Evolutionary conservation across 2,113 vertebrate species (phyloP), one percentile per base, ranked within the genome.

Genomic region (Elgaria multicarinata): DNA sequence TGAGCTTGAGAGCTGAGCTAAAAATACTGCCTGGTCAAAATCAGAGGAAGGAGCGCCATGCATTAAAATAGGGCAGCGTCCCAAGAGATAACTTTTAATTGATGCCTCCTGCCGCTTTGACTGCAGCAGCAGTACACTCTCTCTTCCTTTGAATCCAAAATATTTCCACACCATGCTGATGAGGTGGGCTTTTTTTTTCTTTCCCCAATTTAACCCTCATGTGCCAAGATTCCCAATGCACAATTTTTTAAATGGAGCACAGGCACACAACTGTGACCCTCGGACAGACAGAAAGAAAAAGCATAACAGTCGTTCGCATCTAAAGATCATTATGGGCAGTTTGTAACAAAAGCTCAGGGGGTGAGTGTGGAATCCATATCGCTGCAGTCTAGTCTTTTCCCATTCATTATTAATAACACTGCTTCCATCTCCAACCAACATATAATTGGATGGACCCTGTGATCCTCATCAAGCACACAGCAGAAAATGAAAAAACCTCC

Each of bases 321-420:
- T 95, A 90, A 93, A 94, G 86, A 28, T 80, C 80, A 20, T 53
- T 87, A 93, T 67, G 8, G 81, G 46, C 44, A 83, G 89, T 55
- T 91, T 91, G 36, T 69, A 94, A 93, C 89, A 92, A 90, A 94
- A 93, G 94, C 83, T n/a, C n/a, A n/a, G n/a, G n/a, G n/a, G n/a
- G n/a, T n/a, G n/a, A 91, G 71, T 28, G 89, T 83, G 85, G 92
- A 94, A 94, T 77, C 18, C 64, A 84, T 50, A 86, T 86, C 87
- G 62, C 83, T 93, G 66, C 55, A 90, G 78, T 90, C 88, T 90
- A 86, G 88, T 69, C 0, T 0, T 0, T 92, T 90, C 39, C 10
- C 85, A 95, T 95, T 93, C 75, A 94, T 95, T 94, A 95, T 94
- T 94, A 93, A 94, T 87, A 94, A 72, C 62, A 91, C 26, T 67